Evolutionary conservation across 2,113 vertebrate species (phyloP).

Genomic region (Poeciliopsis occidentalis): DNA sequence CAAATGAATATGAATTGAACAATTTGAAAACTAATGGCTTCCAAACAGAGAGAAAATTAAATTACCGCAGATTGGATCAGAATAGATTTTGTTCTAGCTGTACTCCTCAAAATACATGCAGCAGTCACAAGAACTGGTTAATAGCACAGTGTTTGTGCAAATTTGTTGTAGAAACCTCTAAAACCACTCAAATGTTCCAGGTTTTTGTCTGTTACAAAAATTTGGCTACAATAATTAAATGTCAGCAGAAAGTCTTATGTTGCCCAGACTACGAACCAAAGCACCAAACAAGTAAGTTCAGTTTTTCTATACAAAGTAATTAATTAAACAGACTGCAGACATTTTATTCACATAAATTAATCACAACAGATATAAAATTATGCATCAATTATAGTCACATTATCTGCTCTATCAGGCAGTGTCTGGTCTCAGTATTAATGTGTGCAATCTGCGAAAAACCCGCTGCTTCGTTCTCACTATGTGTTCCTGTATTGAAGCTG

Average conservation of each 20-base stretch:
- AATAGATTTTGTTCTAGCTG: neutral
- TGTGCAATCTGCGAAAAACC: constrained; percentile 40
- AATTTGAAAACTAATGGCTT: too few species aligned
- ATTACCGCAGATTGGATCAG: neutral
- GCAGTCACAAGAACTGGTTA: constrained; percentile 8
- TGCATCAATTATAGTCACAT: constrained; percentile 37
- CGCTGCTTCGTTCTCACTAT: constrained; percentile 23
- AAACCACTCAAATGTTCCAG: neutral
- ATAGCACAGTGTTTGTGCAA: constrained; percentile 1
- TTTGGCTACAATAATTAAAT: constrained; percentile 6
- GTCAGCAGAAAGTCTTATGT: neutral
- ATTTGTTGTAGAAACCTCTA: constrained; percentile 15
- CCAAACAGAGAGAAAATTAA: too few species aligned
- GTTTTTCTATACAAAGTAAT: constrained; percentile 3
- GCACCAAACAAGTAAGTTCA: neutral
- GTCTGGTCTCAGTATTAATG: constrained; percentile 21
- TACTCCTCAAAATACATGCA: constrained; percentile 4
- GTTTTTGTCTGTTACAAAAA: constrained; percentile 22
- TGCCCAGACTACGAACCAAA: neutral
- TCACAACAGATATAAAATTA: constrained; percentile 11
- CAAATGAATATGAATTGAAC: too few species aligned
- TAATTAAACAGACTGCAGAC: neutral
- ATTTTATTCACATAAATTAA: constrained; percentile 8
- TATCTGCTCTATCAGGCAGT: constrained; percentile 24
- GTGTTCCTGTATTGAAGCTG: constrained; percentile 28